phyloP scores from a whole-genome alignment of 2,888 invertebrate species.

The Salticus scenicus region DNA sequence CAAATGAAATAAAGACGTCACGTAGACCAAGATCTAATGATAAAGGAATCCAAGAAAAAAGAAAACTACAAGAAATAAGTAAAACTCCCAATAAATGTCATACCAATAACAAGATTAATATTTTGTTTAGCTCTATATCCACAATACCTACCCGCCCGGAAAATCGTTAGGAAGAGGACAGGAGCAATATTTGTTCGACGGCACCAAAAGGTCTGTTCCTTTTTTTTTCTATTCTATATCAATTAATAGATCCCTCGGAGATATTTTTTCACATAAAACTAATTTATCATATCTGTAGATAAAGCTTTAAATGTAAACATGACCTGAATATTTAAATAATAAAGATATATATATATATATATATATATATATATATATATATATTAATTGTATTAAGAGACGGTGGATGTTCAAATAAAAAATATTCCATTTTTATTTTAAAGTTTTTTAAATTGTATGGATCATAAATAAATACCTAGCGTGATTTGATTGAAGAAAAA shows the following conservation, averaged over 20 bases:
- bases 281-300: too few species aligned
- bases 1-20: neutral
- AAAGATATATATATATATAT: too few species aligned
- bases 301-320: too few species aligned
- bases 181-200: neutral
- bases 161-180: neutral
- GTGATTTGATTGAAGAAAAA: too few species aligned
- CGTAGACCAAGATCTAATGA: neutral
- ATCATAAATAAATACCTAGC: too few species aligned
- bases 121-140: constrained; percentile 5
- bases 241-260: neutral
- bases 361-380: too few species aligned
- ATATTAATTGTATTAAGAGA: too few species aligned
- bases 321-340: too few species aligned
- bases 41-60: neutral
- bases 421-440: too few species aligned
- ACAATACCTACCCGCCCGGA: neutral
- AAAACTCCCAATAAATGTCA: neutral
- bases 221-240: neutral
- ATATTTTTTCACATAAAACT: neutral
- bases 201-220: neutral
- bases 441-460: too few species aligned
- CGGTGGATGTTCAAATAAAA: too few species aligned
- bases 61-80: too few species aligned
- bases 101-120: constrained; percentile 5